A percentile compares a stretch with the other conserved stretches of the same genome.
phyloP scores from a whole-genome alignment of 1,140 invertebrate species.

The Ruditapes philippinarum region DNA sequence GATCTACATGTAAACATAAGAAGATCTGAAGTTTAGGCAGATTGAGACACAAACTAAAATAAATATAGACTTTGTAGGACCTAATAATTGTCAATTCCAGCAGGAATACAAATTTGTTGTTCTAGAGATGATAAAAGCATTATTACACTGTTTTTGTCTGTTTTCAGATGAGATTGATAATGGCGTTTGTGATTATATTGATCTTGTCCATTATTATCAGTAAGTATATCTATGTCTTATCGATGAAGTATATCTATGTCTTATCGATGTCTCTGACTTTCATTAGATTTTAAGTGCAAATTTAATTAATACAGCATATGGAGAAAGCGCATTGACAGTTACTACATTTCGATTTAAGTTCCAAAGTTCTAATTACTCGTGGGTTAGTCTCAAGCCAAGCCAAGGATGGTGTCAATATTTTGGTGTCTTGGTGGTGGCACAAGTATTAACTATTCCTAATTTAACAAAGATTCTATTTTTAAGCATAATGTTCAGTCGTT shows the following conservation, averaged over 20 bases:
- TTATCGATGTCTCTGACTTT: not conserved
- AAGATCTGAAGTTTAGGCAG: not conserved
- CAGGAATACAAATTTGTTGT: too few relatives aligned
- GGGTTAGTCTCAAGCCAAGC: too few relatives aligned
- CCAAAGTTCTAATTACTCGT: too few relatives aligned
- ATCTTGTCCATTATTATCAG: slow-evolving; percentile 76
- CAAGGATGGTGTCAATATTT: too few relatives aligned
- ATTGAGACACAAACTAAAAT: not conserved
- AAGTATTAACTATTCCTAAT: too few relatives aligned
- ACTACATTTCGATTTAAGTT: not conserved
- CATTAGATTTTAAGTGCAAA: not conserved
- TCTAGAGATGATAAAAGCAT: too few relatives aligned
- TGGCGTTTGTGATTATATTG: slow-evolving; percentile 73
- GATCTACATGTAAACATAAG: not conserved
- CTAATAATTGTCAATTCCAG: too few relatives aligned
- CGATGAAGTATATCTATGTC: not conserved
- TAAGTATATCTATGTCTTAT: slow-evolving; percentile 65
- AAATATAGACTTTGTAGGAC: not conserved
- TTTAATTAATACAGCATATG: too few relatives aligned
- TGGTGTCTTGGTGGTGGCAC: too few relatives aligned
- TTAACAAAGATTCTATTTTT: too few relatives aligned
- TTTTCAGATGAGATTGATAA: slow-evolving; percentile 78
- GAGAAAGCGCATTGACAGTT: not conserved
- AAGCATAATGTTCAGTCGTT: too few relatives aligned
- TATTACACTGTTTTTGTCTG: not conserved